Evolutionary conservation across 92 coral and sea anemone species (phyloP).

Genomic region (Palythoa caribaeorum): DNA sequence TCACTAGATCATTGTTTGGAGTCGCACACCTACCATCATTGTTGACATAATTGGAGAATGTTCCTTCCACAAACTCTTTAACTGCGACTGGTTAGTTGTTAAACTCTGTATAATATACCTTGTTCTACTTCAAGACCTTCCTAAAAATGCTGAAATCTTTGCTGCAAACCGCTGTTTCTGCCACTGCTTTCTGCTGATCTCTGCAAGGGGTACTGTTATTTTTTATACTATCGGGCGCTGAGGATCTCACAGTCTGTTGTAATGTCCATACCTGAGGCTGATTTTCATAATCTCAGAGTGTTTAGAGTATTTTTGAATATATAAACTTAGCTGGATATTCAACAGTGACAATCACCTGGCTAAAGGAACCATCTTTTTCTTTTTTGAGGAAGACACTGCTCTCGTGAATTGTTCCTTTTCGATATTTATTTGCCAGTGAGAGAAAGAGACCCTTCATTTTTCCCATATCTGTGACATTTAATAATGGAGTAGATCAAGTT

Average conservation of each 20-base stretch:
- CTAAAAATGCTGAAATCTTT: too few relatives aligned
- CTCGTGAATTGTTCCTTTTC: constrained; percentile 40
- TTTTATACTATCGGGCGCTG: constrained; percentile 9
- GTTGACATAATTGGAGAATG: too few relatives aligned
- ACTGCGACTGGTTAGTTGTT: too few relatives aligned
- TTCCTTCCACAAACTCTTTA: too few relatives aligned
- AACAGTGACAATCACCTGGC: constrained; percentile 58
- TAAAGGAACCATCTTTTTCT: constrained; percentile 66
- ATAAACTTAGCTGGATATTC: constrained; percentile 54
- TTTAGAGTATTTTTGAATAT: constrained; percentile 68
- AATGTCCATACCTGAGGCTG: constrained; percentile 65
- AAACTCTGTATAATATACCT: too few relatives aligned
- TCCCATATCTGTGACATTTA: not conserved
- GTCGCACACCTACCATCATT: too few relatives aligned
- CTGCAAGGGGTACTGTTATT: not conserved
- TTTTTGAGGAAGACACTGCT: constrained; percentile 38
- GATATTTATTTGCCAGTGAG: constrained; percentile 66
- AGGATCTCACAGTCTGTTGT: constrained; percentile 69
- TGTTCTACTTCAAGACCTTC: too few relatives aligned
- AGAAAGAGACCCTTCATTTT: constrained; percentile 37
- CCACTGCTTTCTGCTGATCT: constrained; percentile 9
- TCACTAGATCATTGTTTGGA: too few relatives aligned
- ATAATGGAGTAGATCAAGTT: too few relatives aligned
- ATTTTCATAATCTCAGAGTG: constrained; percentile 53
- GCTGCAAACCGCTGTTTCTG: constrained; percentile 13